Evolutionary conservation across 2,797 vertebrate species (phyloP).

Genomic region (Tamandua tetradactyla): DNA sequence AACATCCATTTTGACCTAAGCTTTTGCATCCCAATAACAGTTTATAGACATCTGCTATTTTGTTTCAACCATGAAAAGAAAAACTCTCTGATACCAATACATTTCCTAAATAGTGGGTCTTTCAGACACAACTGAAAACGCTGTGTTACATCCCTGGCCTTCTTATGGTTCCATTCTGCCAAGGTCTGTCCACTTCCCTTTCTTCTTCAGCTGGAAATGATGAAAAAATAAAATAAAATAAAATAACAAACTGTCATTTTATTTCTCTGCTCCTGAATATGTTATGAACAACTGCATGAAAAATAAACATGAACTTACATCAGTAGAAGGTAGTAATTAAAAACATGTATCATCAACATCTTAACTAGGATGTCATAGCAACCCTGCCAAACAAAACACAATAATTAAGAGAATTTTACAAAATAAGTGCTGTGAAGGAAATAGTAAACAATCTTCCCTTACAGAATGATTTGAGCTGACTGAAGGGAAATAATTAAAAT

Average conservation of each 20-base stretch:
- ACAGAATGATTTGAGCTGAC: background rate
- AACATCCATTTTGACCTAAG: background rate
- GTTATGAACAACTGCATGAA: background rate
- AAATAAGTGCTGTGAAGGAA: background rate
- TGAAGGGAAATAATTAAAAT: background rate
- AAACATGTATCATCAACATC: background rate
- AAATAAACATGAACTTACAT: background rate
- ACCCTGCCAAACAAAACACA: too few relatives aligned
- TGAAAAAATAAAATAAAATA: background rate
- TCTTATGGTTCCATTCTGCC: background rate
- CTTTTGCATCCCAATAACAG: background rate
- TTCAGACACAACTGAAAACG: background rate
- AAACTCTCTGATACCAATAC: background rate
- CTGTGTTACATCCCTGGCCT: background rate
- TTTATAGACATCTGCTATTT: background rate
- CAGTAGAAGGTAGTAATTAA: background rate
- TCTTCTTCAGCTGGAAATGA: background rate
- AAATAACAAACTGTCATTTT: background rate
- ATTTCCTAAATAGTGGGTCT: background rate
- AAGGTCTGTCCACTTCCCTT: background rate
- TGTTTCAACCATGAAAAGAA: background rate
- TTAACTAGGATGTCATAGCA: background rate
- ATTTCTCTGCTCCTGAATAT: background rate
- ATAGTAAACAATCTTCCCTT: background rate
- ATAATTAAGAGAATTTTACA: too few relatives aligned